phyloP scores from a whole-genome alignment of 2,888 invertebrate genomes.

The Zygaena filipendulae region DNA sequence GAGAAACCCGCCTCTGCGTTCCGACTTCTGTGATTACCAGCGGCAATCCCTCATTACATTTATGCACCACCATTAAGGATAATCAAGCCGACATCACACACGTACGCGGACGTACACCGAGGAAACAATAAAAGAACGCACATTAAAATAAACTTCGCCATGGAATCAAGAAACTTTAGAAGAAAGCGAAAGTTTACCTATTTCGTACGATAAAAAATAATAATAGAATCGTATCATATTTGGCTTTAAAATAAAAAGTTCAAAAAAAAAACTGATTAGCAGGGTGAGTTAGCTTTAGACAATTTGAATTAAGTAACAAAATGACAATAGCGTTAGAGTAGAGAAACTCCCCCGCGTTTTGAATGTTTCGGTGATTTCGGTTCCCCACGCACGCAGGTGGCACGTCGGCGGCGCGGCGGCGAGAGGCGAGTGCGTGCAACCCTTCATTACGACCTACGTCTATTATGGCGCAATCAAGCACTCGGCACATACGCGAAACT shows the following conservation, averaged over 20 bases:
- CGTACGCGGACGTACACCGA: conserved; percentile 39
- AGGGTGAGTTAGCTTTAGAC: no score
- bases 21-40: conserved; percentile 42
- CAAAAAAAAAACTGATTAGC: no score
- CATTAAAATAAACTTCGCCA: conserved; percentile 27
- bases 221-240: no score
- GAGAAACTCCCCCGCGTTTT: conserved; percentile 40
- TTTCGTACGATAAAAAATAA: no score
- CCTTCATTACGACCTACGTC: conserved; percentile 58
- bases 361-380: conserved; percentile 40
- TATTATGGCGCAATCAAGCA: conserved; percentile 61
- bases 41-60: conserved; percentile 54
- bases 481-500: conserved; percentile 61
- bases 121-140: conserved; percentile 53
- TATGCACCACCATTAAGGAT: conserved; percentile 52
- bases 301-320: conserved; percentile 37
- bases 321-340: conserved; percentile 54
- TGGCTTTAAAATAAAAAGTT: no score
- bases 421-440: conserved; percentile 48
- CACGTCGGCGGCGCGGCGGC: conserved; percentile 24
- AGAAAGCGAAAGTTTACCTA: no score
- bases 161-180: no score
- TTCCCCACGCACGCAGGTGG: no score
- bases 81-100: conserved; percentile 58
- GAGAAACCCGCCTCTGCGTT: conserved; percentile 34